phyloP scores from a whole-genome alignment of 2,113 vertebrate species.

The Ceyx margarethae region DNA sequence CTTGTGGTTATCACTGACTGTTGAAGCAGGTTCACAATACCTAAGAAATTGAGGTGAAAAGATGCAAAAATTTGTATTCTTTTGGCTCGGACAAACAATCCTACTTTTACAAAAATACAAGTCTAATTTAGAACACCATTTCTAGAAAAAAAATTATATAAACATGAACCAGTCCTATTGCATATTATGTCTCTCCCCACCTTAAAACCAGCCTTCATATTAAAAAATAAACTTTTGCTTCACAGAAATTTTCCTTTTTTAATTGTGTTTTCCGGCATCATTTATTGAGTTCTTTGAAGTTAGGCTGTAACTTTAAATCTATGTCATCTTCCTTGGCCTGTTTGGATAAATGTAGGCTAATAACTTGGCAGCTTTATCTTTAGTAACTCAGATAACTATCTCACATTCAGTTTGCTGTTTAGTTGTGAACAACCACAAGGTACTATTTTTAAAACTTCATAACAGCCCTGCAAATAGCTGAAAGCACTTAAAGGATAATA shows the following conservation, averaged over 20 bases:
- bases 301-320: slow-evolving; percentile 54
- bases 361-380: slow-evolving; percentile 74
- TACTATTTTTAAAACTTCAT: slow-evolving; percentile 67
- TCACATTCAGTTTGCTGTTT: slow-evolving; percentile 53
- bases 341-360: slow-evolving; percentile 70
- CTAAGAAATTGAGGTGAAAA: neutral
- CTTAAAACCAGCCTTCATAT: slow-evolving; percentile 30
- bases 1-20: neutral
- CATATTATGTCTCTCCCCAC: neutral
- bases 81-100: neutral
- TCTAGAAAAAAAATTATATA: neutral
- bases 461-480: slow-evolving; percentile 38
- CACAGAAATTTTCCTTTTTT: slow-evolving; percentile 56
- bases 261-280: slow-evolving; percentile 70
- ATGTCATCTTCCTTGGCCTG: slow-evolving; percentile 60
- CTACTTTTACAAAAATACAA: neutral
- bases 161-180: neutral
- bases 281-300: slow-evolving; percentile 80
- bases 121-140: neutral
- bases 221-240: slow-evolving; percentile 66
- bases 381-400: slow-evolving; percentile 74
- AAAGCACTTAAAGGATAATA: slow-evolving; percentile 31
- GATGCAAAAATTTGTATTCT: neutral
- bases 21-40: neutral
- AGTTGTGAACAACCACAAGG: slow-evolving; percentile 50